Conservation (phyloP, 2,113 vertebrate genomes). For the human region DNA sequence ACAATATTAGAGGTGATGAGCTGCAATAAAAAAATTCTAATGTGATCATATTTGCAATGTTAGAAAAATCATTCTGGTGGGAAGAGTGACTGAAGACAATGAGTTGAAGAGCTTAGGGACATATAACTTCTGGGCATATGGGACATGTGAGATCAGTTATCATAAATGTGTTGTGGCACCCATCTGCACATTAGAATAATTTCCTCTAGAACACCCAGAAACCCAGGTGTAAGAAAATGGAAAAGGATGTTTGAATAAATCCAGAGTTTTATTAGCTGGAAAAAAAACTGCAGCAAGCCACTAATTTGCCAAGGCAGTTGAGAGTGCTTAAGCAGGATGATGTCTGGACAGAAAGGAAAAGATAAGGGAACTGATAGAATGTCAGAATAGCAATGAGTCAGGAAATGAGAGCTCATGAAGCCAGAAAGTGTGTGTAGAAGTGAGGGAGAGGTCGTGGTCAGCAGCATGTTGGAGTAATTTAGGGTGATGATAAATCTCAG, state of each 20-base stretch:
- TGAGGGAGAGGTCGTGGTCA: neutral
- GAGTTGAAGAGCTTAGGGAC: neutral
- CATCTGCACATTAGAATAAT: constrained; percentile 8
- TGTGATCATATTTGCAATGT: neutral
- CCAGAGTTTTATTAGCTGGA: neutral
- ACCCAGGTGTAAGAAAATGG: neutral
- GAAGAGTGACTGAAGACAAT: neutral
- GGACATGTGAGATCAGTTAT: constrained; percentile 28
- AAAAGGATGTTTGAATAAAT: neutral
- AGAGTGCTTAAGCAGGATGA: neutral
- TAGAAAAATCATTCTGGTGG: neutral
- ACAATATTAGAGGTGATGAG: neutral
- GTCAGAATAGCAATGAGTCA: neutral
- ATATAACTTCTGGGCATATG: neutral
- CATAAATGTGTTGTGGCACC: constrained; percentile 32
- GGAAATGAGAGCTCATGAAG: neutral
- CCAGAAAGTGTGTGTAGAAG: neutral
- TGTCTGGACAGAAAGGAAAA: neutral
- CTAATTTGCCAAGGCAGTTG: neutral
- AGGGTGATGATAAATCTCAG: neutral
- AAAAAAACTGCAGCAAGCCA: neutral
- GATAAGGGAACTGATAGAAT: neutral
- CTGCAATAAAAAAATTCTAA: neutral
- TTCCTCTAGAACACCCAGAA: neutral
- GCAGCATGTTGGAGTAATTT: neutral